phyloP scores from a whole-genome alignment of 2,113 vertebrate genomes.

The Salvator merianae region DNA sequence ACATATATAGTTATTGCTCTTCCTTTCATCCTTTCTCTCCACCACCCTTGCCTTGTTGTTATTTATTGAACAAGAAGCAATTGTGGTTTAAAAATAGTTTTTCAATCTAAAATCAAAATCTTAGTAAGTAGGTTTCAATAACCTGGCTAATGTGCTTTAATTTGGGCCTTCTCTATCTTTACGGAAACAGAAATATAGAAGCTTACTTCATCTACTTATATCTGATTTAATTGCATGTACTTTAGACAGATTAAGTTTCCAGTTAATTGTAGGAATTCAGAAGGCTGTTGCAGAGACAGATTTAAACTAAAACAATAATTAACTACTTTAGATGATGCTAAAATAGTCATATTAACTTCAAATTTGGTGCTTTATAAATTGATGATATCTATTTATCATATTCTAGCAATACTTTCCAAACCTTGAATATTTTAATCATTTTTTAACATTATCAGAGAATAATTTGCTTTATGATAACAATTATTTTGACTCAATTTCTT shows the following conservation, averaged over 20 bases:
- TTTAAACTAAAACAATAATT: constrained; percentile 60
- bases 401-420: background rate
- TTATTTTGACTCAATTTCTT: constrained; percentile 46
- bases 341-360: constrained; percentile 54
- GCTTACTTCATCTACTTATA: constrained; percentile 68
- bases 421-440: constrained; percentile 38
- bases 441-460: constrained; percentile 56
- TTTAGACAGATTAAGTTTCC: constrained; percentile 69
- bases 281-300: constrained; percentile 38
- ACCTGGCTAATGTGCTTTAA: constrained; percentile 64
- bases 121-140: constrained; percentile 55
- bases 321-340: constrained; percentile 20
- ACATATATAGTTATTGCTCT: background rate
- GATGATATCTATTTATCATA: constrained; percentile 41
- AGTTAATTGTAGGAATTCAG: constrained; percentile 57
- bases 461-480: constrained; percentile 66
- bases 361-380: constrained; percentile 54
- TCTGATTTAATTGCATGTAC: constrained; percentile 67
- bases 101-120: constrained; percentile 60
- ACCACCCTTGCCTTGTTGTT: constrained; percentile 40
- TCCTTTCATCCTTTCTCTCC: constrained; percentile 26
- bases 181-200: constrained; percentile 55
- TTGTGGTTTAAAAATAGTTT: constrained; percentile 49
- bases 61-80: constrained; percentile 54
- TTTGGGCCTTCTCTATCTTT: constrained; percentile 60